Base-by-base conservation (phyloP, 2,113 vertebrate genomes). In the Oncorhynchus keta region DNA sequence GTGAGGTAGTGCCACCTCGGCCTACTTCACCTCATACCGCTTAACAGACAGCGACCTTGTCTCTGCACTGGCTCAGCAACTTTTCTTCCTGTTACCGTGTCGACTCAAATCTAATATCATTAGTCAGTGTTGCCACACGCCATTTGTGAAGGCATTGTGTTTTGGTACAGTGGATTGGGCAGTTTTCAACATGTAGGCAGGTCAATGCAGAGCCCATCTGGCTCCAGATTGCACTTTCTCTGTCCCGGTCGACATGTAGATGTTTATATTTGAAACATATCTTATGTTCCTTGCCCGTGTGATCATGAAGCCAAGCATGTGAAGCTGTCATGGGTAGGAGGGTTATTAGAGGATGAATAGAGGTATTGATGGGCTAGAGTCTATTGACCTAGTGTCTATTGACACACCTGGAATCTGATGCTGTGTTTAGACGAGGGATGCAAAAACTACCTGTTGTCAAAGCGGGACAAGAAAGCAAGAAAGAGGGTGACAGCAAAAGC, bases 1-100 rank as follows among this genome's bases (percentile, higher is more conserved):
- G 78, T 82, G 81, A 90, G 88, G 89, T 85, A 83, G 89, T 90
- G 90, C 90, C 91, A 91, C 87, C 91, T 88, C 78, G 22, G 89
- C 82, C 89, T 82, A 84, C 86, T 88, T 86, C 85, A 84, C 83
- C 78, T 4, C 16, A 85, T 81, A 82, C 75, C 80, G 88, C 85
- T 78, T 78, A 73, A 75, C 83, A 88, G 84, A 87, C 83, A 82
- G 86, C 87, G 81, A 83, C 87, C 81, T 89, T 83, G 84, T 89
- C 81, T 82, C 71, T 77, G 70, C 73, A 76, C 76, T 73, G 65
- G 76, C 86, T 86, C 84, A 57, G 80, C 86, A 83, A 79, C 74
- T 79, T 87, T 79, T 76, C 77, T 80, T 83, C 84, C 79, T 84
- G 75, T 81, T 77, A 76, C 78, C 76, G 65, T 62, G 82, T 83